Evolutionary conservation across 2,113 vertebrate genomes (phyloP), one percentile per base, ranked within the genome.

Genomic region (Helogale parvula): DNA sequence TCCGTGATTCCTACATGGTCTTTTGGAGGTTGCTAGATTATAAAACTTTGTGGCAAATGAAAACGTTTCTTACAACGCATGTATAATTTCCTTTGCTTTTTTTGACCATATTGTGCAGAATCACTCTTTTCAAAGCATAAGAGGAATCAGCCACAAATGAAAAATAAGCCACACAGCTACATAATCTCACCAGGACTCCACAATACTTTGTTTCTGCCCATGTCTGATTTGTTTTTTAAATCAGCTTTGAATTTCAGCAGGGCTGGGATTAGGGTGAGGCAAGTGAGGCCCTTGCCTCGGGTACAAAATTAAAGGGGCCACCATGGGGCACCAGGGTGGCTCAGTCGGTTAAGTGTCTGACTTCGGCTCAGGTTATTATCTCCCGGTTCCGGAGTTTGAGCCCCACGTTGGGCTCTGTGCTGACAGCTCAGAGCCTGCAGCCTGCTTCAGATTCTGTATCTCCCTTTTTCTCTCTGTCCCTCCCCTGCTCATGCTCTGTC

Each of bases 311-410:
- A 45, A 60, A 29, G n/a, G n/a, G n/a, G n/a, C n/a, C n/a, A n/a
- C n/a, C n/a, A n/a, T 60, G 57, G 19, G 7, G 57, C 2, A 0
- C 57, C 57, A 9, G 21, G 57, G 0, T 60, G 57, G 19, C 57
- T 60, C 57, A 60, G 57, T 60, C 2, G 8, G 57, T 60, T 60
- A 60, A 60, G 57, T 0, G 2, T 60, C 21, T 8, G 21, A 23
- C 21, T 60, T 60, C 2, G 7, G 57, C 21, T 60, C 57, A 60
- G 57, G 57, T 60, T 8, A 60, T 23, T 21, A 23, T 60, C 21
- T 60, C 57, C 2, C 2, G 2, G 57, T 60, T 23, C 8, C 2
- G 3, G 57, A 60, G 7, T 60, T 9, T 0, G 7, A 23, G 57
- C 21, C 57, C 21, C 0, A 4, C 0, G 2, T 60, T 2, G 21